Conservation (phyloP, 1,140 invertebrate genomes). For the Aphelenchoides fujianensis region DNA sequence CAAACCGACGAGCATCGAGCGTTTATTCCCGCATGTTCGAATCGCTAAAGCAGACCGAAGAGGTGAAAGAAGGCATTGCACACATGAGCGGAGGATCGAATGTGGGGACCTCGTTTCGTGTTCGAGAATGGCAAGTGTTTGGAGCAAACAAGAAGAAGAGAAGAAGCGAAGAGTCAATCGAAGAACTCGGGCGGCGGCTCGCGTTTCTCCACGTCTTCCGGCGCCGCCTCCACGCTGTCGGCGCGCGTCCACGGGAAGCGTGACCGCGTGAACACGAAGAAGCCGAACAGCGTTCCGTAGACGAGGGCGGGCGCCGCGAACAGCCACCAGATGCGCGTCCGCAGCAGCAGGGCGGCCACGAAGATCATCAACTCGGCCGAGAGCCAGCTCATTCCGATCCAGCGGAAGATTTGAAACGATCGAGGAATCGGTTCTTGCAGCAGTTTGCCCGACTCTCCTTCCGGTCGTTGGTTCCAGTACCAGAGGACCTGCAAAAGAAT, state of each 20-base stretch:
- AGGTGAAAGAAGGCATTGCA: no score
- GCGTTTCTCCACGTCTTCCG: no score
- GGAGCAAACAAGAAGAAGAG: no score
- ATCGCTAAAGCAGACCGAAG: no score
- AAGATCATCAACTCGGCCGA: constrained; percentile 4
- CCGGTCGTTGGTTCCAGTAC: constrained; percentile 17
- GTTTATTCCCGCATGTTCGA: no score
- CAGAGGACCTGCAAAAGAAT: not conserved
- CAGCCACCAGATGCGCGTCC: constrained; percentile 2
- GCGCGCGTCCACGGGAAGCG: constrained; percentile 8
- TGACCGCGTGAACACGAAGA: constrained; percentile 3
- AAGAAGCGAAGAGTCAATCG: no score
- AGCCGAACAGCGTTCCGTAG: not conserved
- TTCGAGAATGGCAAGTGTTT: no score
- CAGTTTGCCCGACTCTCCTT: not conserved
- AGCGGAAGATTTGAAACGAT: not conserved
- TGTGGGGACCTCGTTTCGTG: no score
- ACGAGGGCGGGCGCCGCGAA: not conserved
- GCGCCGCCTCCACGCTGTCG: constrained; percentile 5
- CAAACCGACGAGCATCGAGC: no score
- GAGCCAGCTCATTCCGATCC: constrained; percentile 2
- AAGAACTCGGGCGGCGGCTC: no score
- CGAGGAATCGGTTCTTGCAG: no score
- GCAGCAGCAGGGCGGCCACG: constrained; percentile 1
- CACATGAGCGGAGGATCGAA: no score